Evolutionary conservation across 64 coral and sea anemone genomes (phyloP).

Genomic region (Actinia tenebrosa): DNA sequence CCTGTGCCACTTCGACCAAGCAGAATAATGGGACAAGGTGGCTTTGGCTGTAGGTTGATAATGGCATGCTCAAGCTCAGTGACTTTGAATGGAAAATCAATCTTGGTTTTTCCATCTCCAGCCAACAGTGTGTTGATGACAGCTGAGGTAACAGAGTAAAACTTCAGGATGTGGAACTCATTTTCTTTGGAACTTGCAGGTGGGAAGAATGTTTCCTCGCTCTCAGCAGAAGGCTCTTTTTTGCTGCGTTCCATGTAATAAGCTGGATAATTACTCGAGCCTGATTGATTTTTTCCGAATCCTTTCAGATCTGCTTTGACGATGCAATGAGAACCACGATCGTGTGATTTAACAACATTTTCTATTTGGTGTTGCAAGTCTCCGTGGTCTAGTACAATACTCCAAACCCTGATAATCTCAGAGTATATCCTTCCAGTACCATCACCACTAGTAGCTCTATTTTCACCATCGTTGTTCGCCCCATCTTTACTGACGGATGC

Average conservation of each 20-base stretch:
- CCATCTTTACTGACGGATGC: background rate
- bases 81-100: constrained; percentile 90
- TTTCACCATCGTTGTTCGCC: background rate
- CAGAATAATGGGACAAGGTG: constrained; percentile 74
- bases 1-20: constrained; percentile 96
- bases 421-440: constrained; percentile 61
- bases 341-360: constrained; percentile 73
- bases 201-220: constrained; percentile 28
- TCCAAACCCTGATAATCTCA: constrained; percentile 95
- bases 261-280: background rate
- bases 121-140: constrained; percentile 68
- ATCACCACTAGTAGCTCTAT: background rate
- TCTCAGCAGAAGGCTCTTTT: background rate
- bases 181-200: constrained; percentile 86
- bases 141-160: constrained; percentile 76
- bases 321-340: constrained; percentile 79
- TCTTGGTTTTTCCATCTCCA: constrained; percentile 28
- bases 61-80: constrained; percentile 85
- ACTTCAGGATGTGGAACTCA: constrained; percentile 90
- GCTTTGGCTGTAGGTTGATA: constrained; percentile 69
- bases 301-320: constrained; percentile 78
- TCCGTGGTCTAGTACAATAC: constrained; percentile 72
- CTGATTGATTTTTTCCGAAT: background rate
- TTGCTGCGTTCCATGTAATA: constrained; percentile 5
- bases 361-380: constrained; percentile 68